These are phyloP conservation scores for Pseudococcus longispinus DNA, from an alignment of 2,888 invertebrate species.

Conservation along the genomic window DNA sequence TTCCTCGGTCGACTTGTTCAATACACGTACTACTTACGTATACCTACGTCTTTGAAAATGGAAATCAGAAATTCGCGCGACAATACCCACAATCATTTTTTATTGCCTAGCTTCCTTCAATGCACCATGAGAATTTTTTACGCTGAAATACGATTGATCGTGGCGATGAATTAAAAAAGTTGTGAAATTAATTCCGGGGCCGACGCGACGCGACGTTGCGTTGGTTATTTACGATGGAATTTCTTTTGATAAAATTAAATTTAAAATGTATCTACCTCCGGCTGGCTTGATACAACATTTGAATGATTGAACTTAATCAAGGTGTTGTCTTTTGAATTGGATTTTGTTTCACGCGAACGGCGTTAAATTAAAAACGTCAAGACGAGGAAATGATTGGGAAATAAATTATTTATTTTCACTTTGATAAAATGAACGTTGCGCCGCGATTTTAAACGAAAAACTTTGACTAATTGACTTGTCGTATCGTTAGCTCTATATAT, in stretches of 20 bases:
- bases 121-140: not conserved
- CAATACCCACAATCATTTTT: not conserved
- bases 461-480: constrained; percentile 34
- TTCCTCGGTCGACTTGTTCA: not conserved
- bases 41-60: not conserved
- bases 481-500: constrained; percentile 7
- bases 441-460: constrained; percentile 7
- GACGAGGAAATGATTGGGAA: constrained; percentile 13
- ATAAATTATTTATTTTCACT: constrained; percentile 16
- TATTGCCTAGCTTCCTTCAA: not conserved
- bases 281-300: not conserved
- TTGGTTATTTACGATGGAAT: not conserved
- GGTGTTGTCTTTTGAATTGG: constrained; percentile 34
- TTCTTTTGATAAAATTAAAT: not conserved
- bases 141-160: not conserved
- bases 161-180: not conserved
- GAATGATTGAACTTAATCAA: constrained; percentile 39
- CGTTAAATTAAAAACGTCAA: constrained; percentile 37
- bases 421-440: constrained; percentile 1
- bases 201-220: too few relatives aligned
- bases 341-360: constrained; percentile 37
- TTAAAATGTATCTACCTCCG: not conserved
- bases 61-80: not conserved
- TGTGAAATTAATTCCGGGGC: not conserved
- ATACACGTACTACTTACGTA: too few relatives aligned